Evolutionary conservation across 2,888 invertebrate species (phyloP).

Genomic region (Drosophila prolongata): DNA sequence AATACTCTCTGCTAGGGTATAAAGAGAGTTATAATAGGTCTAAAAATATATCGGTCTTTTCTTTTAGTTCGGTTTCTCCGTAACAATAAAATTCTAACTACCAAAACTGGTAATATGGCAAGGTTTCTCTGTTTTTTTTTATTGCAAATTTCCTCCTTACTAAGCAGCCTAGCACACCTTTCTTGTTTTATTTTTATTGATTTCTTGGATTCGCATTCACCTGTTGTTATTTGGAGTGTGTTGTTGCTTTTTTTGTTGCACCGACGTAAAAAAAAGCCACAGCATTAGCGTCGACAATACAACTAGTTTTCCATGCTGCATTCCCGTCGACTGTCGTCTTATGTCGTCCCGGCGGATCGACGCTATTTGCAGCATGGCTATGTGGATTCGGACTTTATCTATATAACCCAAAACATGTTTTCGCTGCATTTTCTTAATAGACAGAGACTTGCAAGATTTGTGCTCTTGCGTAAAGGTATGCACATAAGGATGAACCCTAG

Average conservation of each 20-base stretch:
- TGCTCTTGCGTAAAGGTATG: conserved; percentile 17
- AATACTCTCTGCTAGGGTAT: too few relatives aligned
- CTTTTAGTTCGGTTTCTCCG: background rate
- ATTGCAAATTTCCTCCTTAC: conserved; percentile 2
- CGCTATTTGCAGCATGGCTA: conserved; percentile 45
- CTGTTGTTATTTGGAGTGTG: conserved; percentile 71
- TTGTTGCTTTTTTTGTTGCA: conserved; percentile 55
- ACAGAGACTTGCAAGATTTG: conserved; percentile 44
- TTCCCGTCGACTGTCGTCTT: conserved; percentile 54
- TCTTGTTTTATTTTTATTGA: conserved; percentile 55
- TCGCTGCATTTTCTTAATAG: conserved; percentile 62
- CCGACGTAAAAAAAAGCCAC: conserved; percentile 50
- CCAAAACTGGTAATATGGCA: conserved; percentile 7
- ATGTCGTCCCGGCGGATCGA: conserved; percentile 34
- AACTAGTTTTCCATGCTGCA: conserved; percentile 72
- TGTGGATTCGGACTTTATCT: conserved; percentile 64
- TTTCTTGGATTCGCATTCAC: conserved; percentile 77
- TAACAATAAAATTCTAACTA: conserved; percentile 11
- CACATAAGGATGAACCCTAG: background rate
- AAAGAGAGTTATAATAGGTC: too few relatives aligned
- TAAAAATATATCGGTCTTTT: background rate
- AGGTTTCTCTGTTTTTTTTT: conserved; percentile 9
- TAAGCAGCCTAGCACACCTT: conserved; percentile 11
- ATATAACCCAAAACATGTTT: conserved; percentile 69
- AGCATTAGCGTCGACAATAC: conserved; percentile 59